Evolutionary conservation across 1,140 invertebrate species (phyloP), one percentile per base, ranked within the genome.

Genomic region (Drosophila triauraria): DNA sequence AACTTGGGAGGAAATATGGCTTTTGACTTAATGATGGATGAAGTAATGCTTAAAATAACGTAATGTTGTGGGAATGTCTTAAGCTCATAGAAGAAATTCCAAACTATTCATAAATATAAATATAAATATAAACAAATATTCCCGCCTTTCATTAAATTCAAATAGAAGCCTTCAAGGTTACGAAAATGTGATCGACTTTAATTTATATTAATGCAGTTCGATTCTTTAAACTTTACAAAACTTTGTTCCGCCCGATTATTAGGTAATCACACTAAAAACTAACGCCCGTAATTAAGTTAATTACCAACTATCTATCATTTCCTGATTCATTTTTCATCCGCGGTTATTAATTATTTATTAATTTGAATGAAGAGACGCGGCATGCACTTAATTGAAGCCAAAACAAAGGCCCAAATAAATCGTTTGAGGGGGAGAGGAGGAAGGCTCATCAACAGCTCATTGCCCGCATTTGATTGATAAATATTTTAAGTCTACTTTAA

Each of bases 281-380:
- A 48, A 68, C 50, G 59, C 64, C 63, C 38, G 30, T 78, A 67
- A 85, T 86, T 86, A 85, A 56, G 35, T 75, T 85, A 82, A 85
- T 85, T 82, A 60, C 35, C 54, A 62, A 69, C 82, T 59, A 78
- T 85, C 78, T 64, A 85, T 85, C 82, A 75, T 86, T 85, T 86
- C 82, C 82, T 78, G 58, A 69, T 74, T 67, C 67, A 85, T 84
- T 84, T 81, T 61, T 63, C 62, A 78, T 88, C 82, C 81, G 82
- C 69, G 79, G 65, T 74, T 80, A 61, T 80, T 88, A 59, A 83
- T 83, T 87, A 82, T 78, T 80, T 88, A 67, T 80, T 74, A 87
- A 80, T 80, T 78, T 53, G 48, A 56, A 60, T 43, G 54, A 69
- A n/a, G 61, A 85, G 83, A 68, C 59, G 70, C 75, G 72, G 65